Evolutionary conservation across 2,888 invertebrate genomes (phyloP).

Genomic region (Platerodrilus igneus): DNA sequence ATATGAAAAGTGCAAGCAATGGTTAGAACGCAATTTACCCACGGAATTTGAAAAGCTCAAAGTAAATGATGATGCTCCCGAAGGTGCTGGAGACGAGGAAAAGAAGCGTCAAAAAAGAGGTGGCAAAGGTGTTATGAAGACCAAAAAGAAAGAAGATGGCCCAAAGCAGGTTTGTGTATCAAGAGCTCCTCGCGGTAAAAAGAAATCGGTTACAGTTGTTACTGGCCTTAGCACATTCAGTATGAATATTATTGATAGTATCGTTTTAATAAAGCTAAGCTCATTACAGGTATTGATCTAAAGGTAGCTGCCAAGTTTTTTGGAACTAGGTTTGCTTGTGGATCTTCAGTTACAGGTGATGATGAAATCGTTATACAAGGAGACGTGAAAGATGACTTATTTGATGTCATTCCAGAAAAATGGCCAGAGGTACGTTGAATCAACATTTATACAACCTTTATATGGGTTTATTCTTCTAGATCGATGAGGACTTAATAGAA

Average conservation of each 20-base stretch:
- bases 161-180: constrained; percentile 82
- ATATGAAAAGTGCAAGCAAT: constrained; percentile 94
- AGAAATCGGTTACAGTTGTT: constrained; percentile 97
- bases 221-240: constrained; percentile 93
- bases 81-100: constrained; percentile 74
- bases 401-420: constrained; percentile 96
- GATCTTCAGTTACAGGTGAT: constrained; percentile 97
- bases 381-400: constrained; percentile 96
- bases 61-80: constrained; percentile 61
- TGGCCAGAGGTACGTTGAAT: constrained; percentile 77
- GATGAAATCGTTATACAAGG: constrained; percentile 99
- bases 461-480: constrained; percentile 50
- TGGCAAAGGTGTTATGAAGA: constrained; percentile 92
- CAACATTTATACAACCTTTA: constrained; percentile 2
- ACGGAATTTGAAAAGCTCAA: constrained; percentile 88
- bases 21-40: constrained; percentile 92
- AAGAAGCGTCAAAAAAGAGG: constrained; percentile 96
- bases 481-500: constrained; percentile 89
- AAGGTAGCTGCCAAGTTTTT: constrained; percentile 98
- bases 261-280: constrained; percentile 3
- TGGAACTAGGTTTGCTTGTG: constrained; percentile 96
- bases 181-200: constrained; percentile 92
- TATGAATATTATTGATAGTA: constrained; percentile 42
- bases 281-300: constrained; percentile 80
- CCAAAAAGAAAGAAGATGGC: constrained; percentile 90